A percentile compares a stretch with the other conserved stretches of the same genome.
phyloP scores from a whole-genome alignment of 2,797 vertebrate species.

The Coccyzus lansbergi region DNA sequence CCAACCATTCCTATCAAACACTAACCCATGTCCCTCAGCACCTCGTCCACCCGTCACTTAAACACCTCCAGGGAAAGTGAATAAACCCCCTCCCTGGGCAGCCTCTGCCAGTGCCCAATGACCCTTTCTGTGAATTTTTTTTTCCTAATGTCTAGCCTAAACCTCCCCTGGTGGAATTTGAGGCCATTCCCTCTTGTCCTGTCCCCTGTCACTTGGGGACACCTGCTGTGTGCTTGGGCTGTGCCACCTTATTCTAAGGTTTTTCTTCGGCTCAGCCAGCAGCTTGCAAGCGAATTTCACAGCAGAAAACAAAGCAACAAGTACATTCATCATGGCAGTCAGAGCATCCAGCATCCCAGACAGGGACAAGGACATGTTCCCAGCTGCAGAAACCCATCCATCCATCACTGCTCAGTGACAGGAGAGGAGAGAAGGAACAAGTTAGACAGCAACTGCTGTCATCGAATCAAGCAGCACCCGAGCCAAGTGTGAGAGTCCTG shows the following conservation, averaged over 20 bases:
- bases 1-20: no score
- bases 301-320: background rate
- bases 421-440: background rate
- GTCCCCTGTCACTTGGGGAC: no score
- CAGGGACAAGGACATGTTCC: background rate
- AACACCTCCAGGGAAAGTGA: no score
- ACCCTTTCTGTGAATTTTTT: no score
- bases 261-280: background rate
- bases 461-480: rapidly evolving
- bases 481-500: rapidly evolving
- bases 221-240: background rate
- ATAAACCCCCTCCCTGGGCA: no score
- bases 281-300: background rate
- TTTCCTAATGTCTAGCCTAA: no score
- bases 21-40: no score
- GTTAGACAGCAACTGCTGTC: background rate
- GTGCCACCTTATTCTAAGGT: background rate
- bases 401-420: rapidly evolving
- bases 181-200: no score
- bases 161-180: no score
- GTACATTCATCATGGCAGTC: rapidly evolving
- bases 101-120: no score
- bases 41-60: no score
- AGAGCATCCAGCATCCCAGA: background rate
- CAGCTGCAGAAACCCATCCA: background rate